phyloP scores from a whole-genome alignment of 2,888 invertebrate genomes.

The Drosophila eohydei region DNA sequence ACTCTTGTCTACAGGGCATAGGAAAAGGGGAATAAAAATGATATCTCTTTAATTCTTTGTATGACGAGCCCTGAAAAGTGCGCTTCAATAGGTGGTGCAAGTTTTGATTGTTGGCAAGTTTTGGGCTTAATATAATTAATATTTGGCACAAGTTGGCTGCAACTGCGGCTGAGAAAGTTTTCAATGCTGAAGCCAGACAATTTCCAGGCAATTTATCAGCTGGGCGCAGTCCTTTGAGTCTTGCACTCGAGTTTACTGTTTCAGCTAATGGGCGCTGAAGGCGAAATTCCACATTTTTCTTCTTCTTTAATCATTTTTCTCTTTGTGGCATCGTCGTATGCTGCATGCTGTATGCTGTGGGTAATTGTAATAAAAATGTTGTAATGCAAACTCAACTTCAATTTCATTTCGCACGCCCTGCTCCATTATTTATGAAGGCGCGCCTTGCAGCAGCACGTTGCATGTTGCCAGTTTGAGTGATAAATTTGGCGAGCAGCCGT shows the following conservation, averaged over 20 bases:
- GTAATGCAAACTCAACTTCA: conserved; percentile 59
- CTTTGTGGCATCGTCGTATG: neutral
- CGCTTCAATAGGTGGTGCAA: conserved; percentile 42
- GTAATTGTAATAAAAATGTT: conserved; percentile 60
- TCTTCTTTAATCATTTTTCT: neutral
- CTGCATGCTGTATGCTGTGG: conserved; percentile 15
- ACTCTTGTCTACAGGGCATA: neutral
- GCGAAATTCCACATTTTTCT: conserved; percentile 12
- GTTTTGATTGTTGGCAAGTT: conserved; percentile 67
- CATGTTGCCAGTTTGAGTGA: conserved; percentile 53
- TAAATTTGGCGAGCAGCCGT: conserved; percentile 54
- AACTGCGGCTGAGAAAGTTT: conserved; percentile 30
- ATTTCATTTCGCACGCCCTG: conserved; percentile 56
- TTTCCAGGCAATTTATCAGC: conserved; percentile 34
- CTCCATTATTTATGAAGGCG: conserved; percentile 66
- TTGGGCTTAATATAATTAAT: conserved; percentile 61
- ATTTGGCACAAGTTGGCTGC: conserved; percentile 43
- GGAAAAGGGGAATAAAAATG: neutral
- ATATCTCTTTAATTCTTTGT: neutral
- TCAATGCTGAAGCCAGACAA: conserved; percentile 18
- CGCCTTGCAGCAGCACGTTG: conserved; percentile 34
- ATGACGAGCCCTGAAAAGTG: neutral
- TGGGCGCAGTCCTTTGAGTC: conserved; percentile 15
- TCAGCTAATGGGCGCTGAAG: conserved; percentile 24
- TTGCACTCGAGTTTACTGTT: conserved; percentile 18